Conservation (phyloP, 2,113 vertebrate species). For the Rhinopomastus cyanomelas region DNA sequence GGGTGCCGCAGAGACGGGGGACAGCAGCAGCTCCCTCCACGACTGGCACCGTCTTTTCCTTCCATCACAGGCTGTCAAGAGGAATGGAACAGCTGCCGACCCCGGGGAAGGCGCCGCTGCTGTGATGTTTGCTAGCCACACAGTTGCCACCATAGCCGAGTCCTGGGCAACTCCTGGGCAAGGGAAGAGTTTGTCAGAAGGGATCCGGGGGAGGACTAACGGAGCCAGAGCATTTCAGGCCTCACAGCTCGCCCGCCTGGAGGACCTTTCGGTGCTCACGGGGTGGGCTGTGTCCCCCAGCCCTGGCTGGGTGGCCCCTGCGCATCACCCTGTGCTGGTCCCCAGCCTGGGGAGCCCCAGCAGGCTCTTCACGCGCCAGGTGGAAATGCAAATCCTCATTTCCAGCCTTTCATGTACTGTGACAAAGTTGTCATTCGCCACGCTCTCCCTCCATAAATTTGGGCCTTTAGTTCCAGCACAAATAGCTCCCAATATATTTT, state of each 20-base stretch:
- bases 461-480: constrained; percentile 52
- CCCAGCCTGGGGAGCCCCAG: neutral
- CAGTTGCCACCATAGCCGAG: too few relatives aligned
- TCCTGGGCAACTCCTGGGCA: too few relatives aligned
- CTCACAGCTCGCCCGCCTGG: neutral
- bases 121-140: constrained; percentile 50
- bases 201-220: constrained; percentile 32
- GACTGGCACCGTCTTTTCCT: neutral
- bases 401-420: constrained; percentile 29
- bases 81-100: constrained; percentile 56
- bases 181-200: too few relatives aligned
- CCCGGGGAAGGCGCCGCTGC: neutral
- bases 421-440: constrained; percentile 54
- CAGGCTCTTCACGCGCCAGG: neutral
- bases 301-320: neutral
- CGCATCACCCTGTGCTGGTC: constrained; percentile 12
- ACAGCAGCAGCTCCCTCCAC: neutral
- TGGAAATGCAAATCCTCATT: constrained; percentile 37
- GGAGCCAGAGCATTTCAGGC: constrained; percentile 35
- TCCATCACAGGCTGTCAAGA: constrained; percentile 42
- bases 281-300: neutral
- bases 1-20: neutral
- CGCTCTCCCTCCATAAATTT: constrained; percentile 36
- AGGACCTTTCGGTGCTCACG: neutral
- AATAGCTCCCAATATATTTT: constrained; percentile 56